Conservation (phyloP, 1,140 invertebrate genomes). For the Temnothorax curvispinosus region DNA sequence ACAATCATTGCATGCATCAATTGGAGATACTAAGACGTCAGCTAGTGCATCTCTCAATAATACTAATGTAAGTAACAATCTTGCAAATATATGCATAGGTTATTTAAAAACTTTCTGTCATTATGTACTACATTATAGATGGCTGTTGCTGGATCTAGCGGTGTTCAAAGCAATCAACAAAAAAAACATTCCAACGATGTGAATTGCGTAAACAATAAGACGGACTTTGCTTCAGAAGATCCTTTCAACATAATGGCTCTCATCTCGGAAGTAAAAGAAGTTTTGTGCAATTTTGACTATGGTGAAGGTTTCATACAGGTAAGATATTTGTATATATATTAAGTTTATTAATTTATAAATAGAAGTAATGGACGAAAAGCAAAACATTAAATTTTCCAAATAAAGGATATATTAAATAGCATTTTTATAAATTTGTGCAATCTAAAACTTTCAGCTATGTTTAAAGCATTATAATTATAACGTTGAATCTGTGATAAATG, state of each 20-base stretch:
- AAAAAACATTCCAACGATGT: slow-evolving; percentile 11
- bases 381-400: background rate
- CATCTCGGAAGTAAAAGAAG: slow-evolving; percentile 91
- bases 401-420: background rate
- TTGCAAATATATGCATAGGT: background rate
- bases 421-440: slow-evolving; percentile 29
- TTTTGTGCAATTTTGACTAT: slow-evolving; percentile 89
- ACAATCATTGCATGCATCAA: slow-evolving; percentile 84
- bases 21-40: slow-evolving; percentile 41
- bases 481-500: slow-evolving; percentile 91
- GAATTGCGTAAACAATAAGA: slow-evolving; percentile 46
- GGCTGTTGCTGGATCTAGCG: slow-evolving; percentile 59
- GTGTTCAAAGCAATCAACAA: slow-evolving; percentile 36
- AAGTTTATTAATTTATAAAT: slow-evolving; percentile 16
- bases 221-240: slow-evolving; percentile 72
- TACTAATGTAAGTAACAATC: slow-evolving; percentile 61
- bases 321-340: slow-evolving; percentile 52
- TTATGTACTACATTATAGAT: slow-evolving; percentile 49
- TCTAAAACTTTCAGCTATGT: slow-evolving; percentile 88
- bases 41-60: slow-evolving; percentile 40
- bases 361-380: background rate
- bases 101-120: slow-evolving; percentile 23
- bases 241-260: slow-evolving; percentile 86
- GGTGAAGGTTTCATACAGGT: slow-evolving; percentile 90
- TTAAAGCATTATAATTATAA: slow-evolving; percentile 91